Evolutionary conservation across 2,888 invertebrate species (phyloP).

Genomic region (Thera obeliscata): DNA sequence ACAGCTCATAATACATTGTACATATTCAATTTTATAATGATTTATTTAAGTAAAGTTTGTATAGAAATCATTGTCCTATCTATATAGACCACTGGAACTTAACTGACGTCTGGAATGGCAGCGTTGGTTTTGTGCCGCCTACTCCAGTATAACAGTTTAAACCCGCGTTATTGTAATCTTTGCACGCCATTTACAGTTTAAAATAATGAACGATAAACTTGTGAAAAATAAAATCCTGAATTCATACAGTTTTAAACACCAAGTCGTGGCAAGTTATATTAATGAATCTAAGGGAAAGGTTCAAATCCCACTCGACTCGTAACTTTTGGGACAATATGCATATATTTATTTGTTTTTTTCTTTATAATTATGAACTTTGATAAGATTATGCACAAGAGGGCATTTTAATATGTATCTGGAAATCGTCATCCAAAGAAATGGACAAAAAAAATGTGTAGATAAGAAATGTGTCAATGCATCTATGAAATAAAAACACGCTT

Average conservation of each 20-base stretch:
- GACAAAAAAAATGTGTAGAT: neutral
- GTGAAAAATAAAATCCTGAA: neutral
- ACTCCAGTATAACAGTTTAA: neutral
- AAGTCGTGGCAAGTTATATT: neutral
- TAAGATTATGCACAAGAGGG: neutral
- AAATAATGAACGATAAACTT: neutral
- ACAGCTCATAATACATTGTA: constrained; percentile 27
- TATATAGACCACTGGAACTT: constrained; percentile 5
- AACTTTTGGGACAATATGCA: too few species aligned
- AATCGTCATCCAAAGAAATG: neutral
- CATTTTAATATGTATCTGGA: neutral
- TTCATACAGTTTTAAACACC: neutral
- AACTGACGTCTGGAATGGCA: constrained; percentile 7
- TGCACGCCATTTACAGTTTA: neutral
- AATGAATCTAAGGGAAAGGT: neutral
- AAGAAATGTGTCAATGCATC: constrained; percentile 4
- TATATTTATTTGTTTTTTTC: too few species aligned
- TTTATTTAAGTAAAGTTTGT: constrained; percentile 14
- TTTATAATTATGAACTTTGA: neutral
- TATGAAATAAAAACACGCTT: constrained; percentile 2
- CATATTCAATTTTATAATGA: constrained; percentile 23
- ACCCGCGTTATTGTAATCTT: neutral
- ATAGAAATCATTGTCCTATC: constrained; percentile 2
- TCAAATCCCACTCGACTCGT: too few species aligned
- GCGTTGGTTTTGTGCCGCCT: constrained; percentile 1